phyloP scores from a whole-genome alignment of 1,140 invertebrate genomes.

The Neocloeon triangulifer region DNA sequence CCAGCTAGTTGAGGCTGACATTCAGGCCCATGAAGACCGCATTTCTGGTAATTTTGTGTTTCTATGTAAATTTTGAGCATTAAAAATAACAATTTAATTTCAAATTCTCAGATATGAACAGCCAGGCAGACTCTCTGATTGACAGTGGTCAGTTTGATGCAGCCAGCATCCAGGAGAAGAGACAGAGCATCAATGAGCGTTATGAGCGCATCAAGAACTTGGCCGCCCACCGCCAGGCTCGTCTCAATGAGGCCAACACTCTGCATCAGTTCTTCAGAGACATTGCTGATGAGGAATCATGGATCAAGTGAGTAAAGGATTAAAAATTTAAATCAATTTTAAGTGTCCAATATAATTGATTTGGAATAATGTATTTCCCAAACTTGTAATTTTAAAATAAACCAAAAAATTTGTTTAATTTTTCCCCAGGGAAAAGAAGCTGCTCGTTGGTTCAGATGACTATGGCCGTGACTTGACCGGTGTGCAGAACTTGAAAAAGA shows the following conservation, averaged over 20 bases:
- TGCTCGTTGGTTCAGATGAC: slow-evolving; percentile 91
- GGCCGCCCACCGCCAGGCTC: slow-evolving; percentile 70
- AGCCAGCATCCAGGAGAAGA: slow-evolving; percentile 77
- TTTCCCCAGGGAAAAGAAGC: slow-evolving; percentile 69
- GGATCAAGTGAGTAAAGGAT: slow-evolving; percentile 82
- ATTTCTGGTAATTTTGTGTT: slow-evolving; percentile 45
- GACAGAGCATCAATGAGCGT: slow-evolving; percentile 80
- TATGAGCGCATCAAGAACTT: slow-evolving; percentile 83
- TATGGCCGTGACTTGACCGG: slow-evolving; percentile 95
- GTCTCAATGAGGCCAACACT: slow-evolving; percentile 87
- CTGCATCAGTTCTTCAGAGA: slow-evolving; percentile 98
- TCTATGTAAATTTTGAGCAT: neutral
- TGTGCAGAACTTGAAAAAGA: slow-evolving; percentile 95
- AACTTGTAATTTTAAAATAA: too few species aligned
- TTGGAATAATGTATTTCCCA: slow-evolving; percentile 1
- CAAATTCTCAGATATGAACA: slow-evolving; percentile 54
- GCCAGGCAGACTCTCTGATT: slow-evolving; percentile 79
- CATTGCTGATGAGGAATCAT: slow-evolving; percentile 99
- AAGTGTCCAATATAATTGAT: too few species aligned
- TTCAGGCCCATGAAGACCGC: slow-evolving; percentile 85
- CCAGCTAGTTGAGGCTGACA: slow-evolving; percentile 92
- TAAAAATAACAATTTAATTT: neutral
- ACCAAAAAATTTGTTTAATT: too few species aligned
- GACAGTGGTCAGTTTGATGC: slow-evolving; percentile 89
- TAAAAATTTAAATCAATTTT: too few species aligned